Evolutionary conservation across 1,140 invertebrate species (phyloP).

Genomic region (Armadillidium nasatum): DNA sequence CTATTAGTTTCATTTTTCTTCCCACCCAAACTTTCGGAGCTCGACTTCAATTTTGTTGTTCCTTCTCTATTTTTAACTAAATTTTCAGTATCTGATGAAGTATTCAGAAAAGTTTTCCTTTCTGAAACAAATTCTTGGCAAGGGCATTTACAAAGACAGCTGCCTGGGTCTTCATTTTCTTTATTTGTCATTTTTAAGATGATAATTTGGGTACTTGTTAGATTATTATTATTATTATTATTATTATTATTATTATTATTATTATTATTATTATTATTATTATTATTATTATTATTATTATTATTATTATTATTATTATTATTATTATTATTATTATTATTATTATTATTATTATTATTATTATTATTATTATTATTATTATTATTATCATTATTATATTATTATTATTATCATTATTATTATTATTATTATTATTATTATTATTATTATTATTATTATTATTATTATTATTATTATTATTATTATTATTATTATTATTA

Average conservation of each 20-base stretch:
- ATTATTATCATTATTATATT: background rate
- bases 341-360: too few species aligned
- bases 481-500: constrained; percentile 18
- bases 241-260: background rate
- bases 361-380: too few species aligned
- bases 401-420: constrained; percentile 16
- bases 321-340: too few species aligned
- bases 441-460: constrained; percentile 8
- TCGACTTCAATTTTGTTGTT: too few species aligned
- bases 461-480: background rate
- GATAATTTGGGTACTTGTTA: background rate
- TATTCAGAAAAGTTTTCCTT: background rate
- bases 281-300: too few species aligned
- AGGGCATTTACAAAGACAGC: background rate
- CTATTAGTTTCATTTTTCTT: too few species aligned
- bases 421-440: constrained; percentile 16
- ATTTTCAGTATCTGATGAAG: background rate
- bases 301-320: too few species aligned
- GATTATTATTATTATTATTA: background rate
- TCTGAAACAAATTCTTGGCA: background rate
- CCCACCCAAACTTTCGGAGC: too few species aligned
- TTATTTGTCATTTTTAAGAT: background rate
- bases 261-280: background rate
- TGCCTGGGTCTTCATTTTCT: background rate
- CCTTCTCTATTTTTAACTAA: too few species aligned